These are phyloP conservation scores for Tetrao urogallus DNA, from an alignment of 2,113 vertebrate genomes.

Conservation along the genomic window DNA sequence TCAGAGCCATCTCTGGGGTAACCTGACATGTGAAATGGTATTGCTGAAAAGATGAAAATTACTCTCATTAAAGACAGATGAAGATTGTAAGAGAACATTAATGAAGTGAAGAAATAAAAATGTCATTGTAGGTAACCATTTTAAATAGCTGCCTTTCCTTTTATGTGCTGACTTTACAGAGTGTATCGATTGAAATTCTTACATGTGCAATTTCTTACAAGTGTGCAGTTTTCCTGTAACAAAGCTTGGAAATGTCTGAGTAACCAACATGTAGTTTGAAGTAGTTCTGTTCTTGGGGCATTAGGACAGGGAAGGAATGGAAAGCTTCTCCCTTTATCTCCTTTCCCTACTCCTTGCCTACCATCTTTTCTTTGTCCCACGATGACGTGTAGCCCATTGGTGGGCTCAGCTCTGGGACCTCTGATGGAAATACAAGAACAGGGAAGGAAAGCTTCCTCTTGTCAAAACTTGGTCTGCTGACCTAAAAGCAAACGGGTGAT, in stretches of 20 bases:
- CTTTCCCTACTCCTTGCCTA: not conserved
- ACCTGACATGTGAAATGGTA: not conserved
- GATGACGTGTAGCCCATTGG: not conserved
- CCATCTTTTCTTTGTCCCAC: not conserved
- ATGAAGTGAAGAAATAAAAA: not conserved
- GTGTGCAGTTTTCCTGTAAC: not conserved
- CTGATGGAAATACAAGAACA: not conserved
- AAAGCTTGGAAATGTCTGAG: not conserved
- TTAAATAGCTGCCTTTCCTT: not conserved
- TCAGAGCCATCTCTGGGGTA: not conserved
- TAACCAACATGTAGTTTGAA: not conserved
- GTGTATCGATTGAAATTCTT: not conserved
- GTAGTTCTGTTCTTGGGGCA: not conserved
- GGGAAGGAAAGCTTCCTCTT: not conserved
- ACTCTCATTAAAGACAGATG: slow-evolving; percentile 18
- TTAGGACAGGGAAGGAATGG: not conserved
- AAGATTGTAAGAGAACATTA: not conserved
- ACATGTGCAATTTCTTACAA: not conserved
- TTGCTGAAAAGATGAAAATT: not conserved
- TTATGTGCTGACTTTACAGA: not conserved
- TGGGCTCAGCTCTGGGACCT: not conserved
- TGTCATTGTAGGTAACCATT: not conserved
- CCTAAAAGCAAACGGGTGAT: not conserved
- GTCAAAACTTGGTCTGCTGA: not conserved
- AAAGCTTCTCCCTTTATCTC: not conserved